Evolutionary conservation across 2,113 vertebrate genomes (phyloP).

Genomic region (Microtus richardsoni): DNA sequence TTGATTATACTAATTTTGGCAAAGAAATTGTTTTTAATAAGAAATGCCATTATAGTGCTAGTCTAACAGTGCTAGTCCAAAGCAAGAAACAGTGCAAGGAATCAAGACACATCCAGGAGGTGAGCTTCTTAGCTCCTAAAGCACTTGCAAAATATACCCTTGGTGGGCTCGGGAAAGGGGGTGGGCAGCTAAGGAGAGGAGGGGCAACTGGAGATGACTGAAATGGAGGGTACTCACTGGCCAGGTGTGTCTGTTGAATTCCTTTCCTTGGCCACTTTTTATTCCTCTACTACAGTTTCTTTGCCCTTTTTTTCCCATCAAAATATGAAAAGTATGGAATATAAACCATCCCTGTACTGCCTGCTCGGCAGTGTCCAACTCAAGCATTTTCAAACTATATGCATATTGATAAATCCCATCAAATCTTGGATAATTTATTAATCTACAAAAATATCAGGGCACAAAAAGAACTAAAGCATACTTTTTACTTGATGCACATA

Average conservation of each 20-base stretch:
- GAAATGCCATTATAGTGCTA: not conserved
- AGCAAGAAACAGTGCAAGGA: not conserved
- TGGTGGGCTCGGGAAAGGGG: not conserved
- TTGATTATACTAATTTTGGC: not conserved
- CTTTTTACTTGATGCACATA: not conserved
- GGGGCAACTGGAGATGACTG: not conserved
- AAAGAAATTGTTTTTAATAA: not conserved
- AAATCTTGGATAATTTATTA: slow-evolving; percentile 88
- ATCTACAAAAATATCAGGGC: slow-evolving; percentile 91
- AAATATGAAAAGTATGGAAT: not conserved
- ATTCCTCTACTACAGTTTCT: not conserved
- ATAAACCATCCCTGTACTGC: not conserved
- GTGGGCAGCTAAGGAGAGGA: not conserved
- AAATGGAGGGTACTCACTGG: too few relatives aligned
- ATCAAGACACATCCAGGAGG: not conserved
- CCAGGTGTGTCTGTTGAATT: not conserved
- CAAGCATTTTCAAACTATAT: too few relatives aligned
- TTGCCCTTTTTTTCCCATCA: not conserved
- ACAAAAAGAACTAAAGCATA: slow-evolving; percentile 58
- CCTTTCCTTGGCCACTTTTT: slow-evolving; percentile 69
- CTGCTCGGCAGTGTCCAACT: not conserved
- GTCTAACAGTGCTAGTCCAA: not conserved
- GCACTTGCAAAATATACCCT: not conserved
- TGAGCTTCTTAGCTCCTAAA: not conserved
- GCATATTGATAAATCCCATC: too few relatives aligned